These are phyloP conservation scores for Zhuqinia jingwanae DNA, from an alignment of 2,888 invertebrate species.

Conservation along the genomic window DNA sequence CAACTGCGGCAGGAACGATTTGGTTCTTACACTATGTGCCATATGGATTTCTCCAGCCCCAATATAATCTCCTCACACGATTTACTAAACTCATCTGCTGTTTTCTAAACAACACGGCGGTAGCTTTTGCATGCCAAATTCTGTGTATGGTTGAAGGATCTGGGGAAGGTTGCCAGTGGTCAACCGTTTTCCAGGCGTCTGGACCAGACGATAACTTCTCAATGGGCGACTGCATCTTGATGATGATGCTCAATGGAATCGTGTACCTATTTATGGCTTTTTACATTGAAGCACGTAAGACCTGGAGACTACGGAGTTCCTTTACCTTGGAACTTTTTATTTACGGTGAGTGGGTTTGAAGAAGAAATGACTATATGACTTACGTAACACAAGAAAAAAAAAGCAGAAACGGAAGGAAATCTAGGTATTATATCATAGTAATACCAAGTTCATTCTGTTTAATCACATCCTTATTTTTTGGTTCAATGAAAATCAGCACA, in stretches of 20 bases:
- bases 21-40: conserved; percentile 90
- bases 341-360: conserved; percentile 83
- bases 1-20: conserved; percentile 88
- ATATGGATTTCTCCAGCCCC: conserved; percentile 85
- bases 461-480: conserved; percentile 13
- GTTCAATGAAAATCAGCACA: neutral
- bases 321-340: conserved; percentile 90
- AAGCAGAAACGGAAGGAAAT: conserved; percentile 20
- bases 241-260: conserved; percentile 86
- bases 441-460: conserved; percentile 48
- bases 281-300: conserved; percentile 92
- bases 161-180: conserved; percentile 84
- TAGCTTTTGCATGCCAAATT: conserved; percentile 89
- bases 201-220: conserved; percentile 87
- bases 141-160: conserved; percentile 87
- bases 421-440: neutral
- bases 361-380: too few species aligned
- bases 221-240: conserved; percentile 87
- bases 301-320: conserved; percentile 92
- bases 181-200: conserved; percentile 84
- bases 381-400: neutral
- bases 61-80: conserved; percentile 79
- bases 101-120: conserved; percentile 88
- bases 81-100: conserved; percentile 85
- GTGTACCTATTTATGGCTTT: conserved; percentile 89